Conservation (phyloP, 2,888 invertebrate species). For the Liopterus haemorrhoidalis region DNA sequence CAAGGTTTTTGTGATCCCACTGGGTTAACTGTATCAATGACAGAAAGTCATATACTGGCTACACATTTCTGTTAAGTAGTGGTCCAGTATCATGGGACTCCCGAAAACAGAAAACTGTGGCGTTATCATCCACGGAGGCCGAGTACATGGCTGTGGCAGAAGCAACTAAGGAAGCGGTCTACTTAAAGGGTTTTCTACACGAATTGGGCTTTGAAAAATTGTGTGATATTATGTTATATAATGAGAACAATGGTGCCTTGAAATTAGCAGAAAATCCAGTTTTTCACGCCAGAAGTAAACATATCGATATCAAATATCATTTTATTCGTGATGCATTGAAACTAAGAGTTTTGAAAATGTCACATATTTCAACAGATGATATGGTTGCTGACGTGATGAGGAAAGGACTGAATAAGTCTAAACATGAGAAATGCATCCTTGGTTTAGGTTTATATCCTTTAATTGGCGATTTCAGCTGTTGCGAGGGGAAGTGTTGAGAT, state of each 20-base stretch:
- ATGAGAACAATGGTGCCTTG: slow-evolving; percentile 3
- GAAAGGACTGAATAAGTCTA: neutral
- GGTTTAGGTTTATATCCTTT: slow-evolving; percentile 3
- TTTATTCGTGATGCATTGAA: slow-evolving; percentile 10
- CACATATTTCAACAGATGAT: slow-evolving; percentile 7
- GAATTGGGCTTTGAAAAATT: neutral
- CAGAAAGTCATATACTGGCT: too few relatives aligned
- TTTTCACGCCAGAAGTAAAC: slow-evolving; percentile 8
- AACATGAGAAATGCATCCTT: slow-evolving; percentile 5
- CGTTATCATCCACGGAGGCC: too few relatives aligned
- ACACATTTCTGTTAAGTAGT: too few relatives aligned
- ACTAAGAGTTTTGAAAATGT: neutral
- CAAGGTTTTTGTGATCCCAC: too few relatives aligned
- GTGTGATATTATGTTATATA: neutral
- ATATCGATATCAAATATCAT: slow-evolving; percentile 9
- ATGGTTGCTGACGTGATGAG: slow-evolving; percentile 5
- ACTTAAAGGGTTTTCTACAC: neutral
- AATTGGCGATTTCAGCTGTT: neutral
- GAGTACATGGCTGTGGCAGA: too few relatives aligned
- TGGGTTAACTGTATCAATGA: too few relatives aligned
- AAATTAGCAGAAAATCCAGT: slow-evolving; percentile 9
- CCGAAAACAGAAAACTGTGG: too few relatives aligned
- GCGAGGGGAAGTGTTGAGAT: slow-evolving; percentile 6
- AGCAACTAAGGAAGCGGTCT: too few relatives aligned
- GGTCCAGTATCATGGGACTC: too few relatives aligned